A percentile compares a stretch with the other conserved stretches of the same genome.
Conservation (phyloP, 2,113 vertebrate species). For the Cheirogaleus medius region DNA sequence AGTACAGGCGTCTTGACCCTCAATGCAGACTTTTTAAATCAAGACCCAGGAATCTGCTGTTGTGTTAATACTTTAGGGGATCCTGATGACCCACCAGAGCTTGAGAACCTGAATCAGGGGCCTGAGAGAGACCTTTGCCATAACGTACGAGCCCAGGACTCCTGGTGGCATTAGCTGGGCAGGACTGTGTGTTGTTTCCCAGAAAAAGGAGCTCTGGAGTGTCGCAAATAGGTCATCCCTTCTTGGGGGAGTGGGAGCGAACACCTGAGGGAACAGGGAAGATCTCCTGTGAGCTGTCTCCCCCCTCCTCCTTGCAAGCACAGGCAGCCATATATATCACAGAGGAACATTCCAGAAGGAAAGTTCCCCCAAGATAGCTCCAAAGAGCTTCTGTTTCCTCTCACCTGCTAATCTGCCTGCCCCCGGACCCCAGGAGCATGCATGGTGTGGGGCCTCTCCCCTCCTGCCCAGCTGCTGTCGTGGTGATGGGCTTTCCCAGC, state of each 20-base stretch:
- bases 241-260: neutral
- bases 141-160: neutral
- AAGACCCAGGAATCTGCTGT: neutral
- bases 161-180: neutral
- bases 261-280: neutral
- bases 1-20: neutral
- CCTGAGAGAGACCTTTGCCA: neutral
- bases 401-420: neutral
- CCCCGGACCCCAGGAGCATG: neutral
- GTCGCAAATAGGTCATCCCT: no score
- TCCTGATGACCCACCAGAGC: neutral
- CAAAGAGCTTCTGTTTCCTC: neutral
- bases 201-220: neutral
- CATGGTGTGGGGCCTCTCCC: no score
- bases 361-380: neutral
- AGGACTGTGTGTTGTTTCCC: neutral
- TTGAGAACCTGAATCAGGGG: neutral
- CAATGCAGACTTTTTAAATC: neutral
- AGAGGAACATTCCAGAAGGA: neutral
- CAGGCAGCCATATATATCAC: fast-evolving
- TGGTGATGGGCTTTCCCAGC: neutral
- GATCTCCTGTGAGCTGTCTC: neutral
- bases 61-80: neutral
- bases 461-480: neutral
- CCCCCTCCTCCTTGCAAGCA: neutral